Base-by-base conservation (phyloP, 2,888 invertebrate species). In the Keiferia lycopersicella region DNA sequence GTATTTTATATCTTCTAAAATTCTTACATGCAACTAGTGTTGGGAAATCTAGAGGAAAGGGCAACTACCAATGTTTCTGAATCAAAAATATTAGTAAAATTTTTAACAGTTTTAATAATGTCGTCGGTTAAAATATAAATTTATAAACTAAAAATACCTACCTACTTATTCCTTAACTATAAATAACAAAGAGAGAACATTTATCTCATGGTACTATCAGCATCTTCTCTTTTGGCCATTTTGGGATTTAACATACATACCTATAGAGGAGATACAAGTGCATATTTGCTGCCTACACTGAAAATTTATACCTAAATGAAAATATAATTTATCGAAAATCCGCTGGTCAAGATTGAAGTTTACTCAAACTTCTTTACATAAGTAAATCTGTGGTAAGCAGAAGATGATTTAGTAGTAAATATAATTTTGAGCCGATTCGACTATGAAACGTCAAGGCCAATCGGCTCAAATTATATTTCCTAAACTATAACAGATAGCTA, bases 91-190 rank as follows among this genome's bases (percentile, higher is more conserved):
- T 18, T 0, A 10, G 1, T 11, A 11, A 20, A 18, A 10, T 20
- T 51, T 51, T 51, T 51, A 51, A 50, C 50, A 20, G 22, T 56
- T 56, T 80, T 80, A 78, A 77, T 81, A 78, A 74, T 75, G 73
- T 75, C 76, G 78, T 80, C 74, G 79, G 77, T 82, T 82, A 82
- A 81, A 81, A 81, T 81, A 81, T 77, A 78, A 80, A 78, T 79
- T 78, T 75, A 79, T 70, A 78, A 78, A 79, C 81, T 83, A 82
- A 83, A 76, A 73, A 78, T 79, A 79, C 74, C 75, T 79, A 79
- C 74, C 75, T 80, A 79, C 74, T 74, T 80, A 81, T 75, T 68
- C 71, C 76, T 77, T 79, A 78, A 69, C 70, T 71, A 41, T 26
- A n/a, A n/a, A 69, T 72, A 77, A 76, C 69, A 71, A 76, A 80